Evolutionary conservation across 2,888 invertebrate genomes (phyloP), one percentile per base, ranked within the genome.

Genomic region (Lepidochrysops patricia): DNA sequence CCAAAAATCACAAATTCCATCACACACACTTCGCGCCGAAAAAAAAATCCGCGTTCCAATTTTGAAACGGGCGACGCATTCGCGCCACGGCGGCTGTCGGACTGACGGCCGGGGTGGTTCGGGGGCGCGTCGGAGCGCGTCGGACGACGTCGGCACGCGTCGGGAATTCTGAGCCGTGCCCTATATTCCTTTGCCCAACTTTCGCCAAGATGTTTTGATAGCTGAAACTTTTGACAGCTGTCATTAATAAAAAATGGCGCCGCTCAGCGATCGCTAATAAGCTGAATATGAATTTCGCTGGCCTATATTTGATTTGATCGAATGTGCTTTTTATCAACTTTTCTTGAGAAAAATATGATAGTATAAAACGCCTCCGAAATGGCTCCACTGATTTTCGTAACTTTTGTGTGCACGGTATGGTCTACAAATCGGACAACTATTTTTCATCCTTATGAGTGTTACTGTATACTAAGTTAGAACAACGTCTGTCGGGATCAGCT

Each of bases 11-110:
- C 13, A 43, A 7, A 57, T 25, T 48, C 57, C 57, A 57, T 48
- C 9, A 26, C 58, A 59, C 52, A 26, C 58, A 59, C 58, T 59
- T 52, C 58, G 34, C 58, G 58, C 58, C 50, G 32, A 58, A 49
- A 58, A 9, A 34, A 29, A 34, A 49, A 32, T 50, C 49, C 32
- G 32, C 32, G 29, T 49, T 58, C 58, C 32, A 58, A 58, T 4
- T 54, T 32, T 32, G 29, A 13, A 29, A 19, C 4, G 19, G 2
- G 48, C 54, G 54, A 54, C 19, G 9, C 29, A 32, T 54, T 19
- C 32, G 32, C 54, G 15, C 29, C 27, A 4, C 48, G 12, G 12
- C 32, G 52, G 19, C 9, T 9, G n/a, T 12, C 12, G 12, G 29
- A 54, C 54, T 54, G 29, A 54, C 54, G 32, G 19, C 52, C 3